These are phyloP conservation scores for Pherbina coryleti DNA, from an alignment of 2,888 invertebrate species.

Conservation along the genomic window DNA sequence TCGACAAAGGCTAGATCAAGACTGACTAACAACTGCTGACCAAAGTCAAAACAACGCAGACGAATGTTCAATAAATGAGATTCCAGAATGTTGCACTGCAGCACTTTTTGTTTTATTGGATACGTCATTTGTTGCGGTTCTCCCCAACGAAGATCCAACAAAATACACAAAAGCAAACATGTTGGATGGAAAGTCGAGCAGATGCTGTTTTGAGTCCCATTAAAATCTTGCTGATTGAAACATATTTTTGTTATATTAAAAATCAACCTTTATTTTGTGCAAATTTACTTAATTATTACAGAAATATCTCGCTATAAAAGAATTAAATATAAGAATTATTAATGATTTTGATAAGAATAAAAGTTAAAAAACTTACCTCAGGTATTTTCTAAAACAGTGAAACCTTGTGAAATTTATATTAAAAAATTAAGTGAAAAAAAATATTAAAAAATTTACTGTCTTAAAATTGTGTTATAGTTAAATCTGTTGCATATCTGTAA, in stretches of 20 bases:
- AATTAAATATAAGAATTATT: too few species aligned
- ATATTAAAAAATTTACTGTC: too few species aligned
- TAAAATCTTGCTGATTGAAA: too few species aligned
- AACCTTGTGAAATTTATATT: too few species aligned
- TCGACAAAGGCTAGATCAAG: constrained; percentile 3
- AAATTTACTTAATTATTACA: not conserved
- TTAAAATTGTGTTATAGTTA: too few species aligned
- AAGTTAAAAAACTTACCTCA: constrained; percentile 1
- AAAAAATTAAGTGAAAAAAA: too few species aligned
- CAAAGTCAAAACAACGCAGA: not conserved
- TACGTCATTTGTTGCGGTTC: not conserved
- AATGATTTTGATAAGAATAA: not conserved
- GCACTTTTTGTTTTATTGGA: not conserved
- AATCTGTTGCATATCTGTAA: too few species aligned
- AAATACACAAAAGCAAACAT: not conserved
- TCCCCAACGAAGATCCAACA: not conserved
- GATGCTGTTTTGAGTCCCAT: not conserved
- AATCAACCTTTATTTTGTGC: not conserved
- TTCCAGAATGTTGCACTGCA: constrained; percentile 14
- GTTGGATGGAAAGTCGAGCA: not conserved
- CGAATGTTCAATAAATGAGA: not conserved
- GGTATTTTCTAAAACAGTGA: not conserved
- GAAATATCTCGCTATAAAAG: not conserved
- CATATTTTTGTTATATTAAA: too few species aligned
- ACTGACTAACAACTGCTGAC: constrained; percentile 13